phyloP scores from a whole-genome alignment of 2,888 invertebrate species.

The Troides oblongomaculatus region DNA sequence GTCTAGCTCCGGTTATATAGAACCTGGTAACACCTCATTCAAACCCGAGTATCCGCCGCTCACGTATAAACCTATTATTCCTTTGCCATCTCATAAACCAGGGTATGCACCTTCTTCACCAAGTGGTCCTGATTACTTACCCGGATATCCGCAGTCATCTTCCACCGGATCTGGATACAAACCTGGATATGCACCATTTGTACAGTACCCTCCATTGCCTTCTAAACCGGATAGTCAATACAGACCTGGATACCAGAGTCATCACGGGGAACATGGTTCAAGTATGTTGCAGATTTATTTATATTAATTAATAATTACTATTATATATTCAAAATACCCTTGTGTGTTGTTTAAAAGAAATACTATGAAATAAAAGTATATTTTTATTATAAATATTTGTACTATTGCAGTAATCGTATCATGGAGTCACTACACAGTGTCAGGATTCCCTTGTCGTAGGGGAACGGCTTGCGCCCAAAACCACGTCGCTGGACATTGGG shows the following conservation, averaged over 20 bases:
- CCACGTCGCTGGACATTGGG: constrained; percentile 89
- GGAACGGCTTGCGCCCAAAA: constrained; percentile 87
- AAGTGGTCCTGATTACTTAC: constrained; percentile 32
- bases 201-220: constrained; percentile 15
- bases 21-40: constrained; percentile 33
- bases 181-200: constrained; percentile 31
- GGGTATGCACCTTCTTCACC: constrained; percentile 26
- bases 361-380: too few species aligned
- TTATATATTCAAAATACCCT: too few species aligned
- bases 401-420: constrained; percentile 66
- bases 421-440: constrained; percentile 89
- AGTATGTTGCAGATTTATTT: constrained; percentile 45
- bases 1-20: constrained; percentile 29
- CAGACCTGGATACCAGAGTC: constrained; percentile 34
- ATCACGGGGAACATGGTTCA: constrained; percentile 49
- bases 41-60: constrained; percentile 40
- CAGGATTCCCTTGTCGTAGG: constrained; percentile 87
- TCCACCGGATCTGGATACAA: constrained; percentile 15
- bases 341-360: not conserved
- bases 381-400: too few species aligned
- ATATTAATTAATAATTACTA: not conserved
- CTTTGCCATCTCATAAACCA: constrained; percentile 17
- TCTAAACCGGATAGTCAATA: constrained; percentile 29
- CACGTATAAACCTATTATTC: constrained; percentile 17
- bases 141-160: constrained; percentile 26